Evolutionary conservation across 2,113 vertebrate genomes (phyloP).

Genomic region (Erythrocercus mccallii): DNA sequence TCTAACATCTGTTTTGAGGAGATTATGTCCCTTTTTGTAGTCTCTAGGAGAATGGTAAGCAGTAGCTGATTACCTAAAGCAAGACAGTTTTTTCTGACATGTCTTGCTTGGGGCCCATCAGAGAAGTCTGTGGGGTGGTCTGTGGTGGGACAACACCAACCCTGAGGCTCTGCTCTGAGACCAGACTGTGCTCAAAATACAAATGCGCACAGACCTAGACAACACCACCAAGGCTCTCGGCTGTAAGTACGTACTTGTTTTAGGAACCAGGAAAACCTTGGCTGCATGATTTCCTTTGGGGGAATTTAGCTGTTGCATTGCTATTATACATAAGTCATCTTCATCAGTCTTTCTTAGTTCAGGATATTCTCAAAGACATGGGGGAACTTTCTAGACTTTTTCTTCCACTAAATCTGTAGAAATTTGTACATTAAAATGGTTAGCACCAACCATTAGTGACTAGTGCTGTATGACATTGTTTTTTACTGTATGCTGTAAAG

Average conservation of each 20-base stretch:
- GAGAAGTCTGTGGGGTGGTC: fast-evolving
- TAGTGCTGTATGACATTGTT: not conserved
- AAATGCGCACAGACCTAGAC: not conserved
- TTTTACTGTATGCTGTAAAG: not conserved
- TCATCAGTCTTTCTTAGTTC: not conserved
- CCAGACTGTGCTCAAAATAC: not conserved
- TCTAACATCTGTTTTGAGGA: not conserved
- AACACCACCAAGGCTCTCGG: not conserved
- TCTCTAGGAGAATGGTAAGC: not conserved
- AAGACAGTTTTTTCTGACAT: not conserved
- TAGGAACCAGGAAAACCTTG: not conserved
- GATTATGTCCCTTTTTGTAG: not conserved
- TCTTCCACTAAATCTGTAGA: not conserved
- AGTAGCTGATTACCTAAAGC: not conserved
- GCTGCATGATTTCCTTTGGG: not conserved
- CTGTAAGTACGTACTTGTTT: not conserved
- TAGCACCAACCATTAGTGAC: not conserved
- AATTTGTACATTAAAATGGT: not conserved
- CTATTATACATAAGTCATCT: not conserved
- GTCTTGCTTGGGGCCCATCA: fast-evolving
- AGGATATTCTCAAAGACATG: not conserved
- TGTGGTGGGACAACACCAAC: not conserved
- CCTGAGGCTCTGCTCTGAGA: not conserved
- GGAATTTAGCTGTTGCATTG: not conserved
- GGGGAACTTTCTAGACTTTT: not conserved